A percentile compares a stretch with the other conserved stretches of the same genome.
These are phyloP conservation scores for Cebidichthys violaceus DNA, from an alignment of 2,113 vertebrate species.

Conservation along the genomic window DNA sequence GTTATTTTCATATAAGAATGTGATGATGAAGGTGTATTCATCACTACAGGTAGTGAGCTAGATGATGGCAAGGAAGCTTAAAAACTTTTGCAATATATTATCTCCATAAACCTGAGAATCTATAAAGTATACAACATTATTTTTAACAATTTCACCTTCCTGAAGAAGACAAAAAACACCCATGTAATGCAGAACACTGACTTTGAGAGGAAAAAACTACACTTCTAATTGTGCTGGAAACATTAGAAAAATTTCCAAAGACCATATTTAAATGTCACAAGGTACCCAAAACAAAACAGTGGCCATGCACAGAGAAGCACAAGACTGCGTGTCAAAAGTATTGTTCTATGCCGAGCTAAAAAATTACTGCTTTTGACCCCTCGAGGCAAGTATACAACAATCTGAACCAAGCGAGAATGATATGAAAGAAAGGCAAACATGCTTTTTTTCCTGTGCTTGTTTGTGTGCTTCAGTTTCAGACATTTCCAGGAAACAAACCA, in stretches of 20 bases:
- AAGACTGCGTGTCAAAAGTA: conserved; percentile 28
- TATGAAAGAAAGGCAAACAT: conserved; percentile 27
- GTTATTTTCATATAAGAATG: not conserved
- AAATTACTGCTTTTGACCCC: conserved; percentile 2
- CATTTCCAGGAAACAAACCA: conserved; percentile 18
- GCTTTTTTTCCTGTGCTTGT: conserved; percentile 61
- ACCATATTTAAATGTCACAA: conserved; percentile 34
- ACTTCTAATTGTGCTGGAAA: conserved; percentile 55
- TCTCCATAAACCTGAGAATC: conserved; percentile 78
- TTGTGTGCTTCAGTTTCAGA: conserved; percentile 54
- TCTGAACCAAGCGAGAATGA: conserved; percentile 22
- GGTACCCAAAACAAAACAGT: conserved; percentile 31
- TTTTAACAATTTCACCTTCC: conserved; percentile 30
- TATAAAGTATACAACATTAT: conserved; percentile 54
- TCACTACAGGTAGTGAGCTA: conserved; percentile 49
- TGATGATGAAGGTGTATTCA: conserved; percentile 32
- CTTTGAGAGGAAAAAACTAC: conserved; percentile 25
- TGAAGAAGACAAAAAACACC: conserved; percentile 50
- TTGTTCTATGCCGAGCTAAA: conserved; percentile 54
- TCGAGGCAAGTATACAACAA: not conserved
- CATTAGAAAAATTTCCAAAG: conserved; percentile 28
- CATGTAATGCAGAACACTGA: conserved; percentile 28
- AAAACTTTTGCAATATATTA: conserved; percentile 64
- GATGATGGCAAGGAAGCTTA: conserved; percentile 60
- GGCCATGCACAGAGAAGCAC: conserved; percentile 67